A percentile compares a stretch with the other conserved stretches of the same genome.
These are phyloP conservation scores for Cryptotis parvus DNA, from an alignment of 2,113 vertebrate genomes.

Conservation along the genomic window DNA sequence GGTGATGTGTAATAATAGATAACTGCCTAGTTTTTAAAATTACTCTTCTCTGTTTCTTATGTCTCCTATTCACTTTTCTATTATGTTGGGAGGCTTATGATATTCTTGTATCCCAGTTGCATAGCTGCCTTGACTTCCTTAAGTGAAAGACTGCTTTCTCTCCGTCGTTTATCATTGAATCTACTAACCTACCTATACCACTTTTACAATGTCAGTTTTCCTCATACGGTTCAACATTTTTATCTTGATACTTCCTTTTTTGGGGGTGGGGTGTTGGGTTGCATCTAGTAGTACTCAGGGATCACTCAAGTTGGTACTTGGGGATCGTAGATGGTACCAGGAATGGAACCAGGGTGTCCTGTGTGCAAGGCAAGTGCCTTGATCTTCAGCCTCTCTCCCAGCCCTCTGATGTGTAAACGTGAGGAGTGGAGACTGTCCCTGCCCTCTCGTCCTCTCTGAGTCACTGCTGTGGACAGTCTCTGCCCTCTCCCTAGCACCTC, in stretches of 20 bases:
- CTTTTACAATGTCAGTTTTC: not conserved
- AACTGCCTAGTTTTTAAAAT: not conserved
- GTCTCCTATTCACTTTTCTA: not conserved
- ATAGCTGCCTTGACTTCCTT: not conserved
- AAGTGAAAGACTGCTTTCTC: not conserved
- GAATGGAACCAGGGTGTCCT: no score
- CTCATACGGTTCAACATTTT: not conserved
- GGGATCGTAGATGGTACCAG: no score
- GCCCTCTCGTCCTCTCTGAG: not conserved
- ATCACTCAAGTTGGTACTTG: no score
- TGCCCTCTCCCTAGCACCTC: fast-evolving
- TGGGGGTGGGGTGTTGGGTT: no score
- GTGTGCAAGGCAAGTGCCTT: no score
- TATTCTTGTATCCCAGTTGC: not conserved
- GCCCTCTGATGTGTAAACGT: not conserved
- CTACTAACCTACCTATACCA: not conserved
- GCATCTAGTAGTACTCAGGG: no score
- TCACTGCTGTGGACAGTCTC: not conserved
- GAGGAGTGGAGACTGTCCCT: not conserved
- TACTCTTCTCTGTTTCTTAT: not conserved
- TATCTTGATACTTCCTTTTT: no score
- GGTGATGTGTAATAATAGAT: not conserved
- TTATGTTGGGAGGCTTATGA: not conserved
- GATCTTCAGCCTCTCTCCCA: no score
- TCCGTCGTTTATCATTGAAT: not conserved